These are phyloP conservation scores for Drosophila bocqueti DNA, from an alignment of 1,140 invertebrate genomes.

Conservation along the genomic window DNA sequence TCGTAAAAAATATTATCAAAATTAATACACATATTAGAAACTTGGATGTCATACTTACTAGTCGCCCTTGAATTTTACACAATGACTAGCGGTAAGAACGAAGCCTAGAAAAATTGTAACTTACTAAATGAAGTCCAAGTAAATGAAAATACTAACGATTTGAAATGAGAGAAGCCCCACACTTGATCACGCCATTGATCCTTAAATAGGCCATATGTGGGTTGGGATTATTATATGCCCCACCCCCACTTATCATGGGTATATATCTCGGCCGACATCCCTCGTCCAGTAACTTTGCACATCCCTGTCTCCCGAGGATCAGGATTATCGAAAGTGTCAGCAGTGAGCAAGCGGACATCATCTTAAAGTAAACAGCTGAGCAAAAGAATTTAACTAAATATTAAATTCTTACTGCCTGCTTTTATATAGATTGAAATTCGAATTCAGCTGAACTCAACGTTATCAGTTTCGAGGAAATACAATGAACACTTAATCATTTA, in stretches of 20 bases:
- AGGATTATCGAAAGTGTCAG: background rate
- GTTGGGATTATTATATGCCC: background rate
- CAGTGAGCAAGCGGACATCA: background rate
- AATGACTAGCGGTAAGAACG: background rate
- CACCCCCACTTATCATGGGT: background rate
- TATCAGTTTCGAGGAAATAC: background rate
- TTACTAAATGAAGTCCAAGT: background rate
- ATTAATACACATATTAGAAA: too few species aligned
- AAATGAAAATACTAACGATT: background rate
- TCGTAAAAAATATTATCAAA: background rate
- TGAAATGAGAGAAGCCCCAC: background rate
- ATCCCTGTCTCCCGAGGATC: background rate
- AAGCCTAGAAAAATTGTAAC: background rate
- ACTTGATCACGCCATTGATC: background rate
- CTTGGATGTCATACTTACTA: background rate
- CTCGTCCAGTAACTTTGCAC: background rate
- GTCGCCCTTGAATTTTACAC: background rate
- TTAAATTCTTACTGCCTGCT: background rate
- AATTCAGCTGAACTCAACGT: background rate
- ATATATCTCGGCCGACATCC: conserved; percentile 1
- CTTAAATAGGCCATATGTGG: conserved; percentile 1
- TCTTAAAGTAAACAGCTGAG: background rate
- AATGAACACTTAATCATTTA: too few species aligned
- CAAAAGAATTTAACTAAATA: background rate
- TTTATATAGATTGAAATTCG: background rate